Evolutionary conservation across 2,888 invertebrate genomes (phyloP).

Genomic region (Ophion ellenae): DNA sequence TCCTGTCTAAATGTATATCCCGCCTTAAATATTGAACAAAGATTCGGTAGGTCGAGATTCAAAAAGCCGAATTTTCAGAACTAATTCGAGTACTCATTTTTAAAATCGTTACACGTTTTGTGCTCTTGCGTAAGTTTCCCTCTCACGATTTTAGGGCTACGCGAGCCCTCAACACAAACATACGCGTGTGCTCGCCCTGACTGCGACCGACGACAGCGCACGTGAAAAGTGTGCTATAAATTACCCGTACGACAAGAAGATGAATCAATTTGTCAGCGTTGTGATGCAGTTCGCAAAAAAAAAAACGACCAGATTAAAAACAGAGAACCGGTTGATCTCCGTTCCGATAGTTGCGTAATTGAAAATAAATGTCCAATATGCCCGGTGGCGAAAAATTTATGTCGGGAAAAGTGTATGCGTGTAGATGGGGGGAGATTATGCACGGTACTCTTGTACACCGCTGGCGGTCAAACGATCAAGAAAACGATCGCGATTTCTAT

Average conservation of each 20-base stretch:
- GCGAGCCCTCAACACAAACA: too few species aligned
- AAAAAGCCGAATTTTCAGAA: too few species aligned
- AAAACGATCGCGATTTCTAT: conserved; percentile 40
- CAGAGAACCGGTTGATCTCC: conserved; percentile 41
- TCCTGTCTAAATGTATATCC: too few species aligned
- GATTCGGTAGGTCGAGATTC: too few species aligned
- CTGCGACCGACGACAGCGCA: background rate
- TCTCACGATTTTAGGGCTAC: background rate
- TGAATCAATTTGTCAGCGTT: conserved; percentile 25
- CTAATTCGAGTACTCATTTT: too few species aligned
- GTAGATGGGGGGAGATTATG: conserved; percentile 18
- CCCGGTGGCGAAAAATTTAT: conserved; percentile 28
- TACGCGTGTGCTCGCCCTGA: conserved; percentile 1
- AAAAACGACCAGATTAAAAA: conserved; percentile 16
- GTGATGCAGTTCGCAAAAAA: conserved; percentile 1
- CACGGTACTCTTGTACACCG: conserved; percentile 16
- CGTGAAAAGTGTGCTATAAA: background rate
- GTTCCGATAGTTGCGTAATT: conserved; percentile 50
- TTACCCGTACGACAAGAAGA: conserved; percentile 15
- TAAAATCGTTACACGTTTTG: too few species aligned
- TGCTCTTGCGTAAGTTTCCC: too few species aligned
- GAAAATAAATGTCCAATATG: conserved; percentile 38
- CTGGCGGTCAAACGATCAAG: conserved; percentile 44
- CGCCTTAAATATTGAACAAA: too few species aligned
- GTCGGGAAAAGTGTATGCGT: conserved; percentile 1